Evolutionary conservation across 2,888 invertebrate species (phyloP).

Genomic region (Eilema caniola): DNA sequence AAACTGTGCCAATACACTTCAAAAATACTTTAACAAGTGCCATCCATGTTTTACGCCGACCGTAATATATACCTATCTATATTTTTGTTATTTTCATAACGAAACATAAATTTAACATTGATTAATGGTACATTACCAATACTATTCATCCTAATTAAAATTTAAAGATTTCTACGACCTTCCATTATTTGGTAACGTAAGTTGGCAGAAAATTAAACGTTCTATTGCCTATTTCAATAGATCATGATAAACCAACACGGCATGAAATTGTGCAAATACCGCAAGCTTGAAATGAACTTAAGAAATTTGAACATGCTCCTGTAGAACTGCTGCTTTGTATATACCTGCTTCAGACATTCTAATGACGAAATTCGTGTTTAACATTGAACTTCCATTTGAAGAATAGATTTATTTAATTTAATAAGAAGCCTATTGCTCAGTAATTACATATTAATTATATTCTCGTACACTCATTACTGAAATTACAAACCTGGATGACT

Average conservation of each 20-base stretch:
- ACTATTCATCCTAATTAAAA: constrained; percentile 33
- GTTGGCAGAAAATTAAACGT: constrained; percentile 58
- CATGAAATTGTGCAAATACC: constrained; percentile 62
- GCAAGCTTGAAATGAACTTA: constrained; percentile 34
- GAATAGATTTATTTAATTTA: neutral
- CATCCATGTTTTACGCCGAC: neutral
- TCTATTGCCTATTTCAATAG: constrained; percentile 52
- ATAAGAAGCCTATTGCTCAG: neutral
- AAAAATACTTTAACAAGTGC: neutral
- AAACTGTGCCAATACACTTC: neutral
- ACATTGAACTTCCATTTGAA: neutral
- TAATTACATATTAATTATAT: neutral
- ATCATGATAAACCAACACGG: constrained; percentile 54
- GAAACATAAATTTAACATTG: constrained; percentile 23
- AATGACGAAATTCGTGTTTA: neutral
- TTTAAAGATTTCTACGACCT: constrained; percentile 52
- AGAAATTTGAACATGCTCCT: constrained; percentile 5
- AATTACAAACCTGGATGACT: neutral
- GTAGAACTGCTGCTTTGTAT: neutral
- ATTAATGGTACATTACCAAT: constrained; percentile 24
- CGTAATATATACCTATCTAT: neutral
- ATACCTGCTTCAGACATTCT: neutral
- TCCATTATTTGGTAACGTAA: constrained; percentile 54
- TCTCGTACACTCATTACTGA: neutral
- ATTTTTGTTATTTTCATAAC: neutral